These are phyloP conservation scores for Pyralis farinalis DNA, from an alignment of 2,888 invertebrate species.

Conservation along the genomic window DNA sequence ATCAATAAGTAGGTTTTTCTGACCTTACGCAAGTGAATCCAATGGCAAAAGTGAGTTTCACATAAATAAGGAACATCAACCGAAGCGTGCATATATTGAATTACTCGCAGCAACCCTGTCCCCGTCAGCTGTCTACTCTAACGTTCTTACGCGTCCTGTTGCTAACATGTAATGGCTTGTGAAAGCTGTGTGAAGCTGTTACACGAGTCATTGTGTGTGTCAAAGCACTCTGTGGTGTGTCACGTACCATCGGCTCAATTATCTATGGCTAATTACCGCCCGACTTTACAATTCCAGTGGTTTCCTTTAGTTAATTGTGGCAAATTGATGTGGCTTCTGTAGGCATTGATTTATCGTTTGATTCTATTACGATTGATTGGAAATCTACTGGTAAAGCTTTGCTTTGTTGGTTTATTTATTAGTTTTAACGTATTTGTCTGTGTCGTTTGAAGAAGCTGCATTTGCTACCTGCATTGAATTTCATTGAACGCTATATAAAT, in stretches of 20 bases:
- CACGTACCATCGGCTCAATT: conserved; percentile 54
- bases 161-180: conserved; percentile 52
- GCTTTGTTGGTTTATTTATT: background rate
- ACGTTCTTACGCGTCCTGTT: conserved; percentile 49
- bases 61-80: too few species aligned
- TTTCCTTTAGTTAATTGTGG: conserved; percentile 24
- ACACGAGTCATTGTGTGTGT: conserved; percentile 52
- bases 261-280: conserved; percentile 55
- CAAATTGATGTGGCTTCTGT: conserved; percentile 16
- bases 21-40: too few species aligned
- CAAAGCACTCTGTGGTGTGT: too few species aligned
- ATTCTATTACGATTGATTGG: background rate
- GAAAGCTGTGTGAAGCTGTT: conserved; percentile 67
- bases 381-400: background rate
- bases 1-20: too few species aligned
- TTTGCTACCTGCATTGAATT: too few species aligned
- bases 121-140: conserved; percentile 26
- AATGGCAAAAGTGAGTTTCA: too few species aligned
- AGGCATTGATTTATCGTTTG: conserved; percentile 20
- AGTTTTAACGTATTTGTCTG: background rate
- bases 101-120: conserved; percentile 11
- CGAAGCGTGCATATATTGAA: too few species aligned
- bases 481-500: too few species aligned
- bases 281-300: conserved; percentile 35
- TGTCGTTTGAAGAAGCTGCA: background rate